Evolutionary conservation across 1,140 invertebrate species (phyloP).

Genomic region (Lepidurus couesii): DNA sequence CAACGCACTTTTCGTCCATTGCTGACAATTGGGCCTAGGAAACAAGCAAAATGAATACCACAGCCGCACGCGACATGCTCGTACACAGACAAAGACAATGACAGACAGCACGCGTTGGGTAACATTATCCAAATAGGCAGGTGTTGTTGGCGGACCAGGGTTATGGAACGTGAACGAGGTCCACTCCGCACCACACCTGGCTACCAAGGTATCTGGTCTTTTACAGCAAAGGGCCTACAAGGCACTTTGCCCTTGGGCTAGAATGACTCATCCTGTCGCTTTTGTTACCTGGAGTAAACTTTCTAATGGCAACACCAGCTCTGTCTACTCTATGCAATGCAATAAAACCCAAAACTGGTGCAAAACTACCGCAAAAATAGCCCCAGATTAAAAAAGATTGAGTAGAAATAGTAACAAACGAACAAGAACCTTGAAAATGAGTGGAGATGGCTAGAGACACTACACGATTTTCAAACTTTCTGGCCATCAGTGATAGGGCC

Average conservation of each 20-base stretch:
- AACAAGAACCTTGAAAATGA: neutral
- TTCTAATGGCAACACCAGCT: neutral
- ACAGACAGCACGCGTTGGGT: neutral
- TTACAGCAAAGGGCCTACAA: neutral
- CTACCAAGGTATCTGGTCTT: neutral
- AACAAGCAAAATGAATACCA: neutral
- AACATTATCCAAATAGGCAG: constrained; percentile 4
- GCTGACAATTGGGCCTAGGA: neutral
- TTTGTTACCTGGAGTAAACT: constrained; percentile 7
- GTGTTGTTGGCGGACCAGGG: neutral
- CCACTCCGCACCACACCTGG: neutral
- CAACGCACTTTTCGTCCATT: constrained; percentile 50
- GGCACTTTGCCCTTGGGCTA: neutral
- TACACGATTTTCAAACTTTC: too few relatives aligned
- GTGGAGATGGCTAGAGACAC: neutral
- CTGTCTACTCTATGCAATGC: neutral
- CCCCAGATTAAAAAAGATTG: too few relatives aligned
- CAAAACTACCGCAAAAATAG: neutral
- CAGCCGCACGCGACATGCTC: neutral
- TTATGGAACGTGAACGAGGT: neutral
- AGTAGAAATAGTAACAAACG: neutral
- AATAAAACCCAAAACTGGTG: neutral
- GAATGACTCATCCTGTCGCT: neutral
- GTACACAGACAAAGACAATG: neutral
- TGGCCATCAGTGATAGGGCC: too few relatives aligned